phyloP scores from a whole-genome alignment of 2,888 invertebrate species.

The Agrochola lota region DNA sequence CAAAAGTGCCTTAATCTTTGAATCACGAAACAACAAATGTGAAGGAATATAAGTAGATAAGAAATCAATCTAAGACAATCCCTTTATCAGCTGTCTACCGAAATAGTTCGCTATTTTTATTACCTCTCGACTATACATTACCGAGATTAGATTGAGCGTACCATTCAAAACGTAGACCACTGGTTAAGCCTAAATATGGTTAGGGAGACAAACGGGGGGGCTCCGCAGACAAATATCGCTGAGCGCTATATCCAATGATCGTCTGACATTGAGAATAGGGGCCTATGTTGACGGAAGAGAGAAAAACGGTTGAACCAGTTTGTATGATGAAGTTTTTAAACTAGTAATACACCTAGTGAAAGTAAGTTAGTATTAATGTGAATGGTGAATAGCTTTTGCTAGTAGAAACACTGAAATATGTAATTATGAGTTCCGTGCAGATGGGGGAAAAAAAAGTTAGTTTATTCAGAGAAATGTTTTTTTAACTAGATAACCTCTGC shows the following conservation, averaged over 20 bases:
- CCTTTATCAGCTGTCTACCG: neutral
- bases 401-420: too few species aligned
- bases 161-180: conserved; percentile 39
- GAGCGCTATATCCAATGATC: conserved; percentile 63
- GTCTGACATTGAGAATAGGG: conserved; percentile 58
- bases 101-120: conserved; percentile 17
- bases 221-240: conserved; percentile 64
- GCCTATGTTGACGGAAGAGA: conserved; percentile 33
- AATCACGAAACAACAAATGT: neutral
- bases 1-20: neutral
- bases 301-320: neutral
- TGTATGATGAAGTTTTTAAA: neutral
- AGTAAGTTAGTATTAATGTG: too few species aligned
- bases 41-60: neutral
- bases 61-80: conserved; percentile 23
- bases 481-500: too few species aligned
- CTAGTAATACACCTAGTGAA: too few species aligned
- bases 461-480: too few species aligned
- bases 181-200: conserved; percentile 65
- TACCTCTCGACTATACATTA: conserved; percentile 21
- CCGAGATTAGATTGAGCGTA: conserved; percentile 38
- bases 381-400: too few species aligned
- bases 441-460: too few species aligned
- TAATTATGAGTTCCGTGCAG: too few species aligned
- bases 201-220: conserved; percentile 60